Conservation (phyloP, 2,888 invertebrate species). For the Oscheius sp. region DNA sequence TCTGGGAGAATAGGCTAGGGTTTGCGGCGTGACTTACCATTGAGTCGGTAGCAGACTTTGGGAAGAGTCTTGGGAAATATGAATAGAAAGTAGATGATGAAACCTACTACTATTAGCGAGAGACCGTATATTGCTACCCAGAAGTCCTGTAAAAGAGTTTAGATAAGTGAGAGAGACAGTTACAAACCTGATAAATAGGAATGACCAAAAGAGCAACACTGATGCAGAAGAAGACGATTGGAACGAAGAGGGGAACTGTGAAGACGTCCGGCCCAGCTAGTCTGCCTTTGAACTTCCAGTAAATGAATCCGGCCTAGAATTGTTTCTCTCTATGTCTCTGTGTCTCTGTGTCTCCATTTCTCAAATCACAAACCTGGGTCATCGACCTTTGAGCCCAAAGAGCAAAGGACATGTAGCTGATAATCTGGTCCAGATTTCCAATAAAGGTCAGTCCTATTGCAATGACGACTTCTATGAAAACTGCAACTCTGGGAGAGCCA, state of each 20-base stretch:
- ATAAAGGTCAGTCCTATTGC: slow-evolving; percentile 63
- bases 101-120: slow-evolving; percentile 53
- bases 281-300: slow-evolving; percentile 45
- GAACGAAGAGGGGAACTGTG: slow-evolving; percentile 60
- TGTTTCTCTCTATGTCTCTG: too few relatives aligned
- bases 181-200: slow-evolving; percentile 55
- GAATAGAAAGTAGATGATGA: slow-evolving; percentile 62
- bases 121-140: slow-evolving; percentile 62
- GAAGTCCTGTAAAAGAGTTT: slow-evolving; percentile 54
- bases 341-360: too few relatives aligned
- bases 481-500: slow-evolving; percentile 60
- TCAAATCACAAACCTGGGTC: slow-evolving; percentile 37
- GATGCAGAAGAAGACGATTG: slow-evolving; percentile 59
- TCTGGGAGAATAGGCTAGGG: background rate
- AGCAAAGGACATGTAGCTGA: slow-evolving; percentile 68
- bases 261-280: slow-evolving; percentile 45
- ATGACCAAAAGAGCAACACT: slow-evolving; percentile 63
- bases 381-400: slow-evolving; percentile 62
- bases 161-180: slow-evolving; percentile 1
- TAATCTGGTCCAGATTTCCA: slow-evolving; percentile 65
- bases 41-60: slow-evolving; percentile 47
- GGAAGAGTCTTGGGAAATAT: slow-evolving; percentile 58
- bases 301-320: slow-evolving; percentile 50
- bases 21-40: slow-evolving; percentile 44
- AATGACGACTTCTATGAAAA: slow-evolving; percentile 62